Conservation (phyloP, 2,113 vertebrate genomes). For the Chlorocebus sabaeus region DNA sequence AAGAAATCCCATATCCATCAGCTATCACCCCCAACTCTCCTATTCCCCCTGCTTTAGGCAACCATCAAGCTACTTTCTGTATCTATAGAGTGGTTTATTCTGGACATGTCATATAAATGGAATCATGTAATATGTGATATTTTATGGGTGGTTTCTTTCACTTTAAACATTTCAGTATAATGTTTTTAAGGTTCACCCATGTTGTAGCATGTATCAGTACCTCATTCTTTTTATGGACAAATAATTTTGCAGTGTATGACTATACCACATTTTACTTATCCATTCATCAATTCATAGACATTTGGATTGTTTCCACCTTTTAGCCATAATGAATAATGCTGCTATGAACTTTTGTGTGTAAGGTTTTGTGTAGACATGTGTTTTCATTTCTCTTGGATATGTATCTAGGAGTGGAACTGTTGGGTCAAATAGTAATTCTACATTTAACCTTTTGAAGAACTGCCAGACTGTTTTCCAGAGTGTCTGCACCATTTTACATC, state of each 20-base stretch:
- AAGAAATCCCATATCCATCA: background rate
- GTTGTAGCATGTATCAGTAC: background rate
- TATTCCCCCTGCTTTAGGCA: background rate
- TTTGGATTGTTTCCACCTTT: background rate
- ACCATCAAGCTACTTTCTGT: background rate
- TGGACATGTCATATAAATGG: background rate
- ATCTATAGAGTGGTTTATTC: background rate
- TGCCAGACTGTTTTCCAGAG: background rate
- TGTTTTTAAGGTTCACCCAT: background rate
- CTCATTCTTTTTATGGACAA: background rate
- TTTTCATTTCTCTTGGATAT: background rate
- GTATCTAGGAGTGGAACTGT: background rate
- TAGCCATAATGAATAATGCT: background rate
- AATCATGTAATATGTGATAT: background rate
- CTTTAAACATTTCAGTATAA: background rate
- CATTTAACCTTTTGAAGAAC: background rate
- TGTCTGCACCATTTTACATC: background rate
- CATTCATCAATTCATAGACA: background rate
- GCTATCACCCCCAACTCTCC: background rate
- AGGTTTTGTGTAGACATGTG: background rate
- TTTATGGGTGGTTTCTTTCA: background rate
- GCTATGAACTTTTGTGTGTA: background rate
- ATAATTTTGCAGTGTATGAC: background rate
- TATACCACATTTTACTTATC: background rate
- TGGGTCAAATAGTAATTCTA: background rate